Conservation (phyloP, 1,140 invertebrate species). For the Rhopalosiphum maidis region DNA sequence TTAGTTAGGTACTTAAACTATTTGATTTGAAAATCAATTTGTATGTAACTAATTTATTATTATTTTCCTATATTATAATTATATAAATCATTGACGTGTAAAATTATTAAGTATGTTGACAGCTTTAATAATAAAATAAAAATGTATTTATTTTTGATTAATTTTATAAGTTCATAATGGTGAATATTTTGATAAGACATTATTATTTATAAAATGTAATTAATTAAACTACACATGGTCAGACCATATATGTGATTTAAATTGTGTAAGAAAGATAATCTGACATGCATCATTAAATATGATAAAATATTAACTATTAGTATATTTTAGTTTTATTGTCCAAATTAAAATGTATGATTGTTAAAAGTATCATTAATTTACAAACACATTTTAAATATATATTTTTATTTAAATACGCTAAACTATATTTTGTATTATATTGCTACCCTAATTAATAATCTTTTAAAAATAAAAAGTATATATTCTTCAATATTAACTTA, state of each 20-base stretch:
- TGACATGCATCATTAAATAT: background rate
- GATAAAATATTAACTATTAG: background rate
- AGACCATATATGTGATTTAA: background rate
- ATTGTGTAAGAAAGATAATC: background rate
- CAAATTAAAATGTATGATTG: background rate
- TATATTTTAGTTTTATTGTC: constrained; percentile 6
- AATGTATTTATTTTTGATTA: background rate
- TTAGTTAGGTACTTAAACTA: background rate
- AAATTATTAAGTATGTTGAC: background rate
- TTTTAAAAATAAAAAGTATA: background rate
- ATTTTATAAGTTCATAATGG: background rate
- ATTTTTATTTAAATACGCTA: background rate
- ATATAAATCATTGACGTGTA: background rate
- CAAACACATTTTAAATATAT: background rate
- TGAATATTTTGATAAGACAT: background rate
- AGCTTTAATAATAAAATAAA: background rate
- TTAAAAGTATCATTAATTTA: background rate
- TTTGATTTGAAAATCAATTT: background rate
- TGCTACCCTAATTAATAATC: background rate
- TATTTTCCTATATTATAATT: background rate
- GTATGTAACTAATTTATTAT: background rate
- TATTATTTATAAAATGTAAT: background rate
- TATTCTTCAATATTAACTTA: background rate
- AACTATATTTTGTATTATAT: background rate
- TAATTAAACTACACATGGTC: background rate